A percentile compares a stretch with the other conserved stretches of the same genome.
These are phyloP conservation scores for Ptychobarbus kaznakovi DNA, from an alignment of 2,797 vertebrate genomes.

Conservation along the genomic window DNA sequence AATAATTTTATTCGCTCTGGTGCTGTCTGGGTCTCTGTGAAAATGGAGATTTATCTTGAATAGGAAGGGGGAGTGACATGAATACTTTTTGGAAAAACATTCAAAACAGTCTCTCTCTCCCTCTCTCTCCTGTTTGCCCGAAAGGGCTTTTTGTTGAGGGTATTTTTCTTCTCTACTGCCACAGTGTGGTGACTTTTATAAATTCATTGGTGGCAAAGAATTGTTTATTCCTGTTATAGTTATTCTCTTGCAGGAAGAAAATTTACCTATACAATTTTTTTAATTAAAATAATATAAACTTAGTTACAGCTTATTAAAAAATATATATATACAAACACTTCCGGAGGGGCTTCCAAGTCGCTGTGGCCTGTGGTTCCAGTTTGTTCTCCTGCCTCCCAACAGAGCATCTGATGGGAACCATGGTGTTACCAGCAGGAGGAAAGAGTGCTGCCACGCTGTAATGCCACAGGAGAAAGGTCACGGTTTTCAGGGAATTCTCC, in stretches of 20 bases:
- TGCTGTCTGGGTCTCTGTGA: not conserved
- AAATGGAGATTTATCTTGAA: conserved; percentile 17
- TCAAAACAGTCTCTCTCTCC: not conserved
- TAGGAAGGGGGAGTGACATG: conserved; percentile 10
- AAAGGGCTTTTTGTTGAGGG: not conserved
- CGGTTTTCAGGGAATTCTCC: conserved; percentile 51
- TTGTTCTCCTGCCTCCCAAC: conserved; percentile 52
- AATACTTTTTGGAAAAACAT: not conserved
- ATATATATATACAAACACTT: conserved; percentile 38
- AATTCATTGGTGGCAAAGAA: not conserved
- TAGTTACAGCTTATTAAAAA: not conserved
- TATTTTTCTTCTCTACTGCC: conserved; percentile 29
- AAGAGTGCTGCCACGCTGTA: not conserved
- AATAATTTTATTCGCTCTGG: not conserved
- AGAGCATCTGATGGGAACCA: conserved; percentile 55
- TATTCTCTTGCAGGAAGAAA: not conserved
- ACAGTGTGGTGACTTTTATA: conserved; percentile 26
- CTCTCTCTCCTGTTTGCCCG: not conserved
- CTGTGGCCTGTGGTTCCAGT: conserved; percentile 49
- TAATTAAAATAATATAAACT: no score
- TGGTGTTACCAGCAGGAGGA: not conserved
- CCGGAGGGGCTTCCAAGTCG: conserved; percentile 65
- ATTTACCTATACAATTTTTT: not conserved
- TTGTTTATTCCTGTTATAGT: not conserved
- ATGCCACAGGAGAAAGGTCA: conserved; percentile 14